Conservation (phyloP, 2,888 invertebrate genomes). For the Xestia sexstrigata region DNA sequence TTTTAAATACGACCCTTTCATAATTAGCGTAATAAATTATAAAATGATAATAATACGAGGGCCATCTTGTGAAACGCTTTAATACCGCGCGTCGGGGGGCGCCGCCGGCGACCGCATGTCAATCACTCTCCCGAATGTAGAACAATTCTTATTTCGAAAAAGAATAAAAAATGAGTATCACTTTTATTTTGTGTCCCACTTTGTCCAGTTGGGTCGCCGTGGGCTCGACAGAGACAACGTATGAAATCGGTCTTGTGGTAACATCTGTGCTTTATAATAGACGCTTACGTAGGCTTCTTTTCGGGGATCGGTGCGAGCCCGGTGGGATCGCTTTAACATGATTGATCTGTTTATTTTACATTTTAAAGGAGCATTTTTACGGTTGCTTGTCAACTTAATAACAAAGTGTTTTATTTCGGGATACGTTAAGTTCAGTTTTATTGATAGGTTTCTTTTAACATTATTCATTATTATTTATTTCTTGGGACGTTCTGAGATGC, state of each 20-base stretch:
- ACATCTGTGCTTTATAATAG: slow-evolving; percentile 90
- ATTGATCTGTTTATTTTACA: slow-evolving; percentile 91
- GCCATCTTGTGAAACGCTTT: slow-evolving; percentile 88
- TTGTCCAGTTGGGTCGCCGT: slow-evolving; percentile 65
- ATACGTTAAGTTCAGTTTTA: slow-evolving; percentile 89
- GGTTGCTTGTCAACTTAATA: slow-evolving; percentile 91
- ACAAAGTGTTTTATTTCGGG: slow-evolving; percentile 90
- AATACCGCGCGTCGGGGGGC: slow-evolving; percentile 87
- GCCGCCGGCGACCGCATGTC: slow-evolving; percentile 89
- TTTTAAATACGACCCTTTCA: slow-evolving; percentile 88
- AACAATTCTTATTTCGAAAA: slow-evolving; percentile 90
- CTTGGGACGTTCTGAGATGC: slow-evolving; percentile 73
- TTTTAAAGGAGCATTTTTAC: slow-evolving; percentile 91
- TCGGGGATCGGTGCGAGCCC: slow-evolving; percentile 88
- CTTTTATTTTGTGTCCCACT: slow-evolving; percentile 84
- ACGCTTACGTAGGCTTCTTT: slow-evolving; percentile 90
- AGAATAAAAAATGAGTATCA: slow-evolving; percentile 87
- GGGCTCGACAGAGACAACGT: slow-evolving; percentile 79
- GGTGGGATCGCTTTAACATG: slow-evolving; percentile 90
- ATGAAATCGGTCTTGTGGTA: slow-evolving; percentile 86
- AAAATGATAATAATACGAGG: slow-evolving; percentile 89
- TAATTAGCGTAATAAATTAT: slow-evolving; percentile 91
- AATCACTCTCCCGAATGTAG: slow-evolving; percentile 89
- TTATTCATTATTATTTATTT: slow-evolving; percentile 83
- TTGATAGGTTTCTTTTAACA: slow-evolving; percentile 89